A percentile compares a stretch with the other conserved stretches of the same genome.
These are phyloP conservation scores for Meloidogyne hapla DNA, from an alignment of 1,140 invertebrate species.

Conservation along the genomic window DNA sequence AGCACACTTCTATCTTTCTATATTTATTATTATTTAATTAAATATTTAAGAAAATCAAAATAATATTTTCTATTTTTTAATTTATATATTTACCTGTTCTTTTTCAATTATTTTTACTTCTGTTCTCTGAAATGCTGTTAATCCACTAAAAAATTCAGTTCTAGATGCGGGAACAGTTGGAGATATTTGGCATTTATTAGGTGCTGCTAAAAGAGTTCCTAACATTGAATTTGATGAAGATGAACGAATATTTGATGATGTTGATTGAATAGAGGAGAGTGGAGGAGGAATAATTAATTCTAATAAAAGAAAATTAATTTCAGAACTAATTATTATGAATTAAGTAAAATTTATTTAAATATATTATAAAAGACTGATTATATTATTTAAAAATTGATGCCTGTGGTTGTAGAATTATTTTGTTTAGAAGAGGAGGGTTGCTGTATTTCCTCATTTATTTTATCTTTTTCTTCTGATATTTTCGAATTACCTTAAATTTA, in stretches of 20 bases:
- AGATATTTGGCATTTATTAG: constrained; percentile 17
- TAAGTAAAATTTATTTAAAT: too few species aligned
- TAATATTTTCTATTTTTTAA: too few species aligned
- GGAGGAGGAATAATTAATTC: neutral
- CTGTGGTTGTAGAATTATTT: neutral
- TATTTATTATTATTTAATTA: neutral
- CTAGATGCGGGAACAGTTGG: constrained; percentile 20
- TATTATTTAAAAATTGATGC: neutral
- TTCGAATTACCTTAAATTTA: too few species aligned
- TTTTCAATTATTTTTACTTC: constrained; percentile 10
- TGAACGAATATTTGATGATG: neutral
- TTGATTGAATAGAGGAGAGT: neutral
- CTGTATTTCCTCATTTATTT: neutral
- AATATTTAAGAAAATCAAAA: neutral
- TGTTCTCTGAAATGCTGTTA: constrained; percentile 1
- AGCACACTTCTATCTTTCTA: too few species aligned
- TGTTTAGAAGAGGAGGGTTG: neutral
- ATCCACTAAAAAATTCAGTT: constrained; percentile 25
- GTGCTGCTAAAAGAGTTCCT: constrained; percentile 20
- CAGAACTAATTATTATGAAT: too few species aligned
- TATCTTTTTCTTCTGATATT: neutral
- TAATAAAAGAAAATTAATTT: neutral
- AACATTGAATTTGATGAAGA: constrained; percentile 17
- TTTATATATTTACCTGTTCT: neutral
- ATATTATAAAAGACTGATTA: too few species aligned